Base-by-base conservation (phyloP, 2,888 invertebrate species). In the Eupithecia dodoneata region DNA sequence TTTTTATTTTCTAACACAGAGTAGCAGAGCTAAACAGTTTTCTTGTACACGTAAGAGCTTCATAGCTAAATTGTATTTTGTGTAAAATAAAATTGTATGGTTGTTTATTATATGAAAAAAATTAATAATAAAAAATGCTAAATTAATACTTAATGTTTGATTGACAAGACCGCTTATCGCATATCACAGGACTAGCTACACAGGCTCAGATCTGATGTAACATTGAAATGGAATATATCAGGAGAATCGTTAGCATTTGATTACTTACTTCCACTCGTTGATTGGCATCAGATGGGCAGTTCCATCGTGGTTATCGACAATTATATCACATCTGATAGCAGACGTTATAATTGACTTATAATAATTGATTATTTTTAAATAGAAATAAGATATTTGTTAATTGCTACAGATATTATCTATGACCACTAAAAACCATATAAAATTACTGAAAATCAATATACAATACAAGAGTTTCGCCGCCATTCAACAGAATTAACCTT, bases 201-300 rank as follows among this genome's bases (percentile, higher is more conserved):
- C 66, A 15, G 9, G 45, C 70, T 69, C 44, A 49, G 70, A 69
- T n/a, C 69, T 70, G 85, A 87, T 88, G 86, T 84, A 85, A 84
- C 83, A 87, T 83, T 82, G 74, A 77, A 80, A 82, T 82, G 75
- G 80, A 83, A 81, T 85, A 74, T 83, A 85, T 80, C 78, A 70
- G 71, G 74, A 77, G 76, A 72, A 73, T 74, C 81, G 78, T 80
- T 80, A 79, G 71, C 71, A 76, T 78, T 76, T 73, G 78, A 47
- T 69, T 70, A 47, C 70, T 70, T n/a, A 49, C 70, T 81, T 77
- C 76, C 77, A 74, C 15, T 77, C 52, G n/a, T 55, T 71, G 71
- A 79, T 79, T 76, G 55, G 73, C 55, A 74, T 78, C 71, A 15
- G 42, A 69, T 67, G 52, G 65, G 41, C 71, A 73, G 44, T 74